Conservation (phyloP, 2,888 invertebrate species). For the Melanargia galathea region DNA sequence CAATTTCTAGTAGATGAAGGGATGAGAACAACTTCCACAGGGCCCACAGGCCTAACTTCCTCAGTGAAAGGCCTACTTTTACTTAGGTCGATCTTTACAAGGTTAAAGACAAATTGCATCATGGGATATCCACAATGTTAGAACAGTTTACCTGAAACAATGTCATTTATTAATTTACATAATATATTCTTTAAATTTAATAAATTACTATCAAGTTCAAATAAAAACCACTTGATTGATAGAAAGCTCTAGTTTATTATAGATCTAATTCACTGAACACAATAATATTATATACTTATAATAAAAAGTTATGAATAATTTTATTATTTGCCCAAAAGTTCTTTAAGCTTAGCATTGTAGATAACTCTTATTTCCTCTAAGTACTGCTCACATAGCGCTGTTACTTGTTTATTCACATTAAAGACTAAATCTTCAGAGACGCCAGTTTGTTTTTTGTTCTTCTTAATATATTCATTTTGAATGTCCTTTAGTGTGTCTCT, state of each 20-base stretch:
- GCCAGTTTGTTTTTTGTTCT: constrained; percentile 86
- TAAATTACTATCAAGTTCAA: not conserved
- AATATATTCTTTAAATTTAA: too few relatives aligned
- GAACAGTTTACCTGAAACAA: too few relatives aligned
- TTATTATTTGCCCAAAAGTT: constrained; percentile 85
- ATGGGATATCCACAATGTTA: too few relatives aligned
- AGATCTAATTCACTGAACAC: not conserved
- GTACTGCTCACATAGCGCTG: constrained; percentile 86
- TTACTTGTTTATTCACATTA: constrained; percentile 86
- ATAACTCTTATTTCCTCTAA: constrained; percentile 68
- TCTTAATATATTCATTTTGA: constrained; percentile 87
- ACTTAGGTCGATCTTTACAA: too few relatives aligned
- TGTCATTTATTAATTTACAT: too few relatives aligned
- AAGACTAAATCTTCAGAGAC: constrained; percentile 87
- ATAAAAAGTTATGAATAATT: not conserved
- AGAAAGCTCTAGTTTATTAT: not conserved
- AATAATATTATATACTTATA: not conserved
- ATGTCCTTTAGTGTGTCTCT: constrained; percentile 89
- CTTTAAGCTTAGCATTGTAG: constrained; percentile 87
- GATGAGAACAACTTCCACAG: too few relatives aligned
- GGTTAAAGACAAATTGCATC: too few relatives aligned
- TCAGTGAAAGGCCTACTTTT: too few relatives aligned
- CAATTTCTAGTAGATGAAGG: too few relatives aligned
- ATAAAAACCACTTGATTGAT: not conserved
- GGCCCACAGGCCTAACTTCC: too few relatives aligned